Conservation (phyloP, 2,888 invertebrate genomes). For the Heliconius cydno region DNA sequence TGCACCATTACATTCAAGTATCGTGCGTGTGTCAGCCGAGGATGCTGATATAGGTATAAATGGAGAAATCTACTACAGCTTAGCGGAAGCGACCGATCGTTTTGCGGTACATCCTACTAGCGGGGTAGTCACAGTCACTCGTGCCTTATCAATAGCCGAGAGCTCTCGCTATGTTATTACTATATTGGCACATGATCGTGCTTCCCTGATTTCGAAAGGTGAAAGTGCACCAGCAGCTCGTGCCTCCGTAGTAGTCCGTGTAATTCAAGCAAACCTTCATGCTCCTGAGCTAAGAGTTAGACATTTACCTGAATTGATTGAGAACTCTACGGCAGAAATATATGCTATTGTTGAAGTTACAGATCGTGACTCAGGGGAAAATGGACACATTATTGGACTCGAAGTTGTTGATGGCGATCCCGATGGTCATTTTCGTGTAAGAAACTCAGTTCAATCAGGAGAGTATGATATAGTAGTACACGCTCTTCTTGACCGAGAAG, state of each 20-base stretch:
- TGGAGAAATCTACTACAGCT: conserved; percentile 98
- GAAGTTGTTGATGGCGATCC: conserved; percentile 96
- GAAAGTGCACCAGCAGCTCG: conserved; percentile 87
- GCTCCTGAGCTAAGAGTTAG: conserved; percentile 93
- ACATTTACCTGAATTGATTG: conserved; percentile 90
- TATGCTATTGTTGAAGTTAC: conserved; percentile 94
- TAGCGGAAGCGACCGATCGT: conserved; percentile 90
- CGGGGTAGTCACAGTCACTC: conserved; percentile 92
- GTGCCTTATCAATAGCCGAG: conserved; percentile 89
- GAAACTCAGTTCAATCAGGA: conserved; percentile 84
- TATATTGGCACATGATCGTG: conserved; percentile 94
- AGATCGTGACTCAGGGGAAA: conserved; percentile 92
- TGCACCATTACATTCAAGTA: conserved; percentile 91
- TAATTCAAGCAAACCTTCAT: conserved; percentile 92
- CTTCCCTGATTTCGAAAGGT: conserved; percentile 82
- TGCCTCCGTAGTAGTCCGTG: conserved; percentile 89
- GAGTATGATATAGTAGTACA: conserved; percentile 92
- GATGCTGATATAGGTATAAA: conserved; percentile 98
- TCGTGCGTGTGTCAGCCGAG: conserved; percentile 92
- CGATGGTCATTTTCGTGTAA: conserved; percentile 92
- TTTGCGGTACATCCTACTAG: conserved; percentile 97
- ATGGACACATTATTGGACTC: conserved; percentile 91
- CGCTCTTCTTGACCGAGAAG: conserved; percentile 90
- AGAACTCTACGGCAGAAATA: conserved; percentile 91
- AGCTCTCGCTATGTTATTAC: conserved; percentile 88